A percentile compares a stretch with the other conserved stretches of the same genome.
phyloP scores from a whole-genome alignment of 2,888 invertebrate species.

The Entomobrya proxima region DNA sequence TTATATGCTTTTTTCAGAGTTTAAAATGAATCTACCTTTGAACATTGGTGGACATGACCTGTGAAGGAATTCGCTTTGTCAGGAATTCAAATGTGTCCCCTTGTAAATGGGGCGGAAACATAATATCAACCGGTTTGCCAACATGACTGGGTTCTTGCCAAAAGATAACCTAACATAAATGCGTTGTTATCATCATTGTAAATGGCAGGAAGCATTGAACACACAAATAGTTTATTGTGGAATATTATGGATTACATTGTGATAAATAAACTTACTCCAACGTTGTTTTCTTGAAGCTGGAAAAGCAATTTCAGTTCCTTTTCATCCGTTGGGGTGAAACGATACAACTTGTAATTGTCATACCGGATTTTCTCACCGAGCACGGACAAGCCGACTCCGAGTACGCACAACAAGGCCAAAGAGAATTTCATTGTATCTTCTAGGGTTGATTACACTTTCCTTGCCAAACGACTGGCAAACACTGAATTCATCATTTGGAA shows the following conservation, averaged over 20 bases:
- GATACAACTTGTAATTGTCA: slow-evolving; percentile 82
- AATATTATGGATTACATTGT: neutral
- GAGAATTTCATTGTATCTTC: neutral
- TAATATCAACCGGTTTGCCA: slow-evolving; percentile 76
- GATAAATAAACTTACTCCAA: slow-evolving; percentile 76
- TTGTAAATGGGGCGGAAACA: slow-evolving; percentile 81
- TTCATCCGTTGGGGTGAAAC: slow-evolving; percentile 79
- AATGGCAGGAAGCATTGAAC: no score
- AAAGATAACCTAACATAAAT: slow-evolving; percentile 72
- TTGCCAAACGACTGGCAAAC: slow-evolving; percentile 17
- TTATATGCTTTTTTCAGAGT: neutral
- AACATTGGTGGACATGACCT: slow-evolving; percentile 80
- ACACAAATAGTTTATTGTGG: no score
- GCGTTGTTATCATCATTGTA: no score
- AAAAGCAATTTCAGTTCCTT: slow-evolving; percentile 77
- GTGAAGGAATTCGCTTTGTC: slow-evolving; percentile 31
- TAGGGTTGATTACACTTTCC: neutral
- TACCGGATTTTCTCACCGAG: slow-evolving; percentile 77
- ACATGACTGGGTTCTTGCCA: slow-evolving; percentile 72
- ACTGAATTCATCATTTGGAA: neutral
- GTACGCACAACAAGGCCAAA: neutral
- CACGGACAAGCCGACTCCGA: neutral
- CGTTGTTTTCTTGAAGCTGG: slow-evolving; percentile 77
- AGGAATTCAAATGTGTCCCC: slow-evolving; percentile 57
- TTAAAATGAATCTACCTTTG: slow-evolving; percentile 78